phyloP scores from a whole-genome alignment of 2,888 invertebrate species.

The Cryptophagus acutangulus region DNA sequence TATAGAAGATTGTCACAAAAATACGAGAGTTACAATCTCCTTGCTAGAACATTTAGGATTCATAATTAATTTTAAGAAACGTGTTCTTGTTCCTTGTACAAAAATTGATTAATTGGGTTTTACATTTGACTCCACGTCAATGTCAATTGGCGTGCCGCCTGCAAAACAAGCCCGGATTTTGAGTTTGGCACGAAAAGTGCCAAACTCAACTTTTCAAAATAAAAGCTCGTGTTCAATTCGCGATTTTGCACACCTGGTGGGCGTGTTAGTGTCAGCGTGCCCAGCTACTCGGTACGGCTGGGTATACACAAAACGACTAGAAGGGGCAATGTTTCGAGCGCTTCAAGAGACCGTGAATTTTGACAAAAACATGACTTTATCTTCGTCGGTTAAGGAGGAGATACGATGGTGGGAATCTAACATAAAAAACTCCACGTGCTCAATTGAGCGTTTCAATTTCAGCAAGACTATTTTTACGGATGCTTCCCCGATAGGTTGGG shows the following conservation, averaged over 20 bases:
- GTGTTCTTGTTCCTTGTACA: constrained; percentile 12
- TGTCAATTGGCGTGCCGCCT: constrained; percentile 18
- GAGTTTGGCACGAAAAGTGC: too few relatives aligned
- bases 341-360: background rate
- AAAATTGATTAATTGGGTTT: constrained; percentile 20
- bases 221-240: too few relatives aligned
- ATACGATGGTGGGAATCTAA: constrained; percentile 10
- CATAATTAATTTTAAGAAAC: constrained; percentile 22
- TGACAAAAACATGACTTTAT: constrained; percentile 3
- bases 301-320: background rate
- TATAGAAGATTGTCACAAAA: constrained; percentile 11
- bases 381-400: background rate
- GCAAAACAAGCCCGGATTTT: constrained; percentile 7
- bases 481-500: too few relatives aligned
- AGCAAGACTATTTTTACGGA: too few relatives aligned
- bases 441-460: background rate
- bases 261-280: constrained; percentile 14
- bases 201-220: too few relatives aligned
- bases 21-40: constrained; percentile 2
- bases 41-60: constrained; percentile 19
- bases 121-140: constrained; percentile 21
- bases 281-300: constrained; percentile 13
- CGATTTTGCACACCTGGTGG: constrained; percentile 16
- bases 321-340: background rate
- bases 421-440: constrained; percentile 1